Evolutionary conservation across 1,140 invertebrate species (phyloP), one percentile per base, ranked within the genome.

Genomic region (Harpegnathos saltator): DNA sequence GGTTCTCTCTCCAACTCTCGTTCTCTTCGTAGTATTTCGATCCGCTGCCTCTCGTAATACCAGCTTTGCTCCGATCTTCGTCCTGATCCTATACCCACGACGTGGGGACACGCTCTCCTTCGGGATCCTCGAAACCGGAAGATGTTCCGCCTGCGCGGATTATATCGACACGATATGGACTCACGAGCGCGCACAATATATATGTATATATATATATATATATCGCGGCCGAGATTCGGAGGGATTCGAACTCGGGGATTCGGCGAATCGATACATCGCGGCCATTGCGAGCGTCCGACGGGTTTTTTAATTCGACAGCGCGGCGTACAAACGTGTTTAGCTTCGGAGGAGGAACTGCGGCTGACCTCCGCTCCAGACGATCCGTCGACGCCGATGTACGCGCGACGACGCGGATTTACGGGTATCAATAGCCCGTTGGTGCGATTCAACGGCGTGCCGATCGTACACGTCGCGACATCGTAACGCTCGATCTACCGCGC

Each of bases 11-110:
- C 2, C 69, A 24, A 14, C 58, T 74, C 26, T 59, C 59, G 52
- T 50, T 83, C 52, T 75, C 78, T 77, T 73, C 77, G 44, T 72
- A 84, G 78, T 81, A 87, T 83, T 81, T 90, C 82, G 87, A 90
- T 90, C 85, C 80, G 89, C 87, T 89, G 82, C 83, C 82, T 82
- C 86, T 86, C 69, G 80, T 89, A 89, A 89, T 86, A 86, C 87
- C 84, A 63, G 87, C 88, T 88, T 89, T 86, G 82, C 75, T 80
- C 75, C 84, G 82, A 68, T 84, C 71, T 73, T 84, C 81, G 87
- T 77, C 74, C 69, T 85, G 84, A 85, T 89, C 68, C 80, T 88
- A 48, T 83, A 81, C 78, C 61, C 58, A 50, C 62, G n/a, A 0
- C 65, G 19, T 33, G 33, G 56, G n/a, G 81, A 84, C 85, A 69